Conservation (phyloP, 2,888 invertebrate species). For the Thymelicus lineola region DNA sequence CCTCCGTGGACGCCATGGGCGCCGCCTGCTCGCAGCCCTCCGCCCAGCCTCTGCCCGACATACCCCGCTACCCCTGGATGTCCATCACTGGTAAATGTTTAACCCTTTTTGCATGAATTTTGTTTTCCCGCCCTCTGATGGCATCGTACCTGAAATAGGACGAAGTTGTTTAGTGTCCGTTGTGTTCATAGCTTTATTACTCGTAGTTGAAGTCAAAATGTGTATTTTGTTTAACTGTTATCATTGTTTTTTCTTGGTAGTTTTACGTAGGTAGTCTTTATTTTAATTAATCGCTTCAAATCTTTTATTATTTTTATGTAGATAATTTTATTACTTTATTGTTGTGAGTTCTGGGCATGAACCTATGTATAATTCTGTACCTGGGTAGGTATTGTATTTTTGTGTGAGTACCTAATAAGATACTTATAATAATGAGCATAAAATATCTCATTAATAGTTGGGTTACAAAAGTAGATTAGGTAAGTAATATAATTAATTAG, state of each 20-base stretch:
- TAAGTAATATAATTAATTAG: too few species aligned
- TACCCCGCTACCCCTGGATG: constrained; percentile 98
- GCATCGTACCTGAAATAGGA: constrained; percentile 32
- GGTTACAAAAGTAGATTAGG: too few species aligned
- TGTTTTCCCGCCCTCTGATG: constrained; percentile 38
- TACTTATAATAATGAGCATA: background rate
- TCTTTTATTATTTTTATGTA: background rate
- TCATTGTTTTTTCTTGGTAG: background rate
- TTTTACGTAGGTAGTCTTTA: background rate
- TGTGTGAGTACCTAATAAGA: background rate
- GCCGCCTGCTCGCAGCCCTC: constrained; percentile 92
- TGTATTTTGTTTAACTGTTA: background rate
- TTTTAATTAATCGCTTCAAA: background rate
- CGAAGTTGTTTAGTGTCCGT: constrained; percentile 13
- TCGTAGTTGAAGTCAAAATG: background rate
- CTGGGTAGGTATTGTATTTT: too few species aligned
- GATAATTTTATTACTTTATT: background rate
- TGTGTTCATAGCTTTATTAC: constrained; percentile 8
- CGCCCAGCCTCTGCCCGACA: constrained; percentile 95
- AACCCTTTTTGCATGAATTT: constrained; percentile 68
- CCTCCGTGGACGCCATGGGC: constrained; percentile 92
- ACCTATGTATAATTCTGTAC: background rate
- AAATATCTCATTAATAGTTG: too few species aligned
- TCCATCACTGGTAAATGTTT: constrained; percentile 95
- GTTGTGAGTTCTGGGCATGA: background rate